A percentile compares a stretch with the other conserved stretches of the same genome.
These are phyloP conservation scores for Alces alces DNA, from an alignment of 2,113 vertebrate genomes.

Conservation along the genomic window DNA sequence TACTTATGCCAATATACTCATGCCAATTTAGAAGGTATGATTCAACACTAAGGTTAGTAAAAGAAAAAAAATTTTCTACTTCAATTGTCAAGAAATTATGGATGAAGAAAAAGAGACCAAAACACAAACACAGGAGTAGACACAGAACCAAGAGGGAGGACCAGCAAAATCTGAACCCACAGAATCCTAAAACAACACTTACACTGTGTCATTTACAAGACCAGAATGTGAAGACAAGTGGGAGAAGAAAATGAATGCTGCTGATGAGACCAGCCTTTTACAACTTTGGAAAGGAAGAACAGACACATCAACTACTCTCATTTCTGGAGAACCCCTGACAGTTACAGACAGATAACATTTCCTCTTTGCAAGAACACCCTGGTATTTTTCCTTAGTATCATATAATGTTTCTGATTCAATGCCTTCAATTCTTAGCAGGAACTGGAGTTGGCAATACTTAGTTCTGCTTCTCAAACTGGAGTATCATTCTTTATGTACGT, in stretches of 20 bases:
- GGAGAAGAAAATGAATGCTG: conserved; percentile 12
- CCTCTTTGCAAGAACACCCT: conserved; percentile 53
- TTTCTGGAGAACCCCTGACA: conserved; percentile 77
- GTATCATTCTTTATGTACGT: conserved; percentile 89
- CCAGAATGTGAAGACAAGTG: conserved; percentile 57
- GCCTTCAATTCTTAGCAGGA: conserved; percentile 41
- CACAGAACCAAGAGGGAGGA: neutral
- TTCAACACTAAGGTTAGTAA: neutral
- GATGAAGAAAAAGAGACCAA: neutral
- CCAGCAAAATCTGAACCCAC: neutral
- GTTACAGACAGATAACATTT: conserved; percentile 72
- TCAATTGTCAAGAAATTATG: neutral
- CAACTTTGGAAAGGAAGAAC: conserved; percentile 39
- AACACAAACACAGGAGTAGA: neutral
- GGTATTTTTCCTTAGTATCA: neutral
- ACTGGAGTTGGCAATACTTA: conserved; percentile 61
- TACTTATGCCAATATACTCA: neutral
- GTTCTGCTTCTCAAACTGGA: conserved; percentile 82
- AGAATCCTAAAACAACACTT: neutral
- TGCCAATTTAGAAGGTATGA: neutral
- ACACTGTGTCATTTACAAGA: conserved; percentile 27
- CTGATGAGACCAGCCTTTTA: conserved; percentile 28
- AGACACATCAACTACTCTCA: conserved; percentile 42
- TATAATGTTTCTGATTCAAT: conserved; percentile 50
- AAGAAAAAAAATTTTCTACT: neutral